phyloP scores from a whole-genome alignment of 1,140 invertebrate genomes.

The Anastatus disparis region DNA sequence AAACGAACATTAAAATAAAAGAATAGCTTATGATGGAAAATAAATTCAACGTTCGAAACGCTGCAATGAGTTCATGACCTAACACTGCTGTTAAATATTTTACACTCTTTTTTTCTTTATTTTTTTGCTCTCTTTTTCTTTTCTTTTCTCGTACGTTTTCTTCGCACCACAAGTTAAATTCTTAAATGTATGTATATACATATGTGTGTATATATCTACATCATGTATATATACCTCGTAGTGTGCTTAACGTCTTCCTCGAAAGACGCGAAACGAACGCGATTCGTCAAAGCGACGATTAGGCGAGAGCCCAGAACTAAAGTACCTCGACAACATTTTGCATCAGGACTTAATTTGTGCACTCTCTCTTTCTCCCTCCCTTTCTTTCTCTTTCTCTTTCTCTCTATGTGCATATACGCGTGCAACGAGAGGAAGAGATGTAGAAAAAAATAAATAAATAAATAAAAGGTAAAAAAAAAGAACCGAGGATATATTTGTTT shows the following conservation, averaged over 20 bases:
- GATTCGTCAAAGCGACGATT: slow-evolving; percentile 48
- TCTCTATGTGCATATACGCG: too few species aligned
- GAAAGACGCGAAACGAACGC: slow-evolving; percentile 48
- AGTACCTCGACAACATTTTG: slow-evolving; percentile 23
- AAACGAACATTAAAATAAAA: not conserved
- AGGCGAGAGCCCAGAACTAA: slow-evolving; percentile 37
- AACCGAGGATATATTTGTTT: slow-evolving; percentile 31
- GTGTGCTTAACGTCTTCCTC: slow-evolving; percentile 46
- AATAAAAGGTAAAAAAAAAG: not conserved
- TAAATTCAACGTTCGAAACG: slow-evolving; percentile 14
- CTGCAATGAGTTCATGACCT: not conserved
- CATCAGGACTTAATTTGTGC: slow-evolving; percentile 36
- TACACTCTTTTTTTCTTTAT: not conserved
- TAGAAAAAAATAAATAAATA: slow-evolving; percentile 28
- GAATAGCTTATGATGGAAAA: too few species aligned
- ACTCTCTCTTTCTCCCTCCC: too few species aligned
- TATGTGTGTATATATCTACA: not conserved
- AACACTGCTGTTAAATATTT: slow-evolving; percentile 10
- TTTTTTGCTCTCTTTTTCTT: slow-evolving; percentile 13
- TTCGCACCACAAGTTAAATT: too few species aligned
- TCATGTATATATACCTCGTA: not conserved
- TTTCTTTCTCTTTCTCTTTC: too few species aligned
- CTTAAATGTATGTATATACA: too few species aligned
- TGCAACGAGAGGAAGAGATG: too few species aligned
- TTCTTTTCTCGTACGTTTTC: too few species aligned